Conservation (phyloP, 2,888 invertebrate genomes). For the Rutpela maculata region DNA sequence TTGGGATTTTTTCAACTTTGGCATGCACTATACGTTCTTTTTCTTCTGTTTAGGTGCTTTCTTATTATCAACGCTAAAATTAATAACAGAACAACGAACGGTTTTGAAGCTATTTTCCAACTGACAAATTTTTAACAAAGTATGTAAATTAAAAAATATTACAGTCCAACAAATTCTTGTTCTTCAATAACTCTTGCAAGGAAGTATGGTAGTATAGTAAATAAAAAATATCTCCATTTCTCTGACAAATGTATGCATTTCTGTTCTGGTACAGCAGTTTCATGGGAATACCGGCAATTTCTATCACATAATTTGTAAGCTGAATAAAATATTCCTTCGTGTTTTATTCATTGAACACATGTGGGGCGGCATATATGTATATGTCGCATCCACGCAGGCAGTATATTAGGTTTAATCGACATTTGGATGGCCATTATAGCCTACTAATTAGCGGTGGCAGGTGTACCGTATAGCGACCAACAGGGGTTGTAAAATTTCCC, state of each 20-base stretch:
- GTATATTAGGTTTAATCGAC: slow-evolving; percentile 74
- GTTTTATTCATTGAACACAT: slow-evolving; percentile 52
- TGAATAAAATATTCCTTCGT: slow-evolving; percentile 51
- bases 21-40: too few relatives aligned
- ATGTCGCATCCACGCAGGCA: slow-evolving; percentile 61
- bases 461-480: slow-evolving; percentile 71
- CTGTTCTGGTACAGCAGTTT: slow-evolving; percentile 5
- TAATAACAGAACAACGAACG: too few relatives aligned
- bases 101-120: too few relatives aligned
- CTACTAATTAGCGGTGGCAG: slow-evolving; percentile 75
- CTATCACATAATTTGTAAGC: slow-evolving; percentile 39
- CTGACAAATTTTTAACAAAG: too few relatives aligned
- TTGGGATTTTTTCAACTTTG: too few relatives aligned
- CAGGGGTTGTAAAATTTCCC: slow-evolving; percentile 66
- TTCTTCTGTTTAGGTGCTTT: too few relatives aligned
- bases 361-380: slow-evolving; percentile 51
- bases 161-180: neutral
- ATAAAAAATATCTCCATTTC: neutral
- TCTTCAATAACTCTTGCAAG: neutral
- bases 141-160: too few relatives aligned
- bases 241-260: neutral
- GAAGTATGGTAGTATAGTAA: neutral
- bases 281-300: slow-evolving; percentile 35
- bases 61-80: too few relatives aligned
- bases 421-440: slow-evolving; percentile 73